Evolutionary conservation across 2,888 invertebrate species (phyloP).

Genomic region (Rutpela maculata): DNA sequence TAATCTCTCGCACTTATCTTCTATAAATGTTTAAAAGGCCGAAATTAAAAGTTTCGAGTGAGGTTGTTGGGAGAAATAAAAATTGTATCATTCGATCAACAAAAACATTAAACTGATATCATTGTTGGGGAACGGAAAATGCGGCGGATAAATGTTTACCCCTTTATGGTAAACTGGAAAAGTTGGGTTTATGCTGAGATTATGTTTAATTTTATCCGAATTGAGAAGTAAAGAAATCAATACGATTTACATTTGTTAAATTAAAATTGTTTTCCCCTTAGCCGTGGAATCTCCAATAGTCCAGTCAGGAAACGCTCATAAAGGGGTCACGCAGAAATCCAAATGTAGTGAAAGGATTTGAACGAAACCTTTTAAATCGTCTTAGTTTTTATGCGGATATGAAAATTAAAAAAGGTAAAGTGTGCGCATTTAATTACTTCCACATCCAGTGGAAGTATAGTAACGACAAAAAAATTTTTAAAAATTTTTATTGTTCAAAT

Average conservation of each 20-base stretch:
- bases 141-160: neutral
- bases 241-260: neutral
- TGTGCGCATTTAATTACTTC: too few species aligned
- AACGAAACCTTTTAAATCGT: too few species aligned
- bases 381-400: too few species aligned
- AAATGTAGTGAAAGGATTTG: too few species aligned
- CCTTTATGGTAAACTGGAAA: conserved; percentile 1
- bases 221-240: neutral
- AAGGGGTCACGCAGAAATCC: too few species aligned
- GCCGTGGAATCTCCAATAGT: neutral
- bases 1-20: conserved; percentile 28
- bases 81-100: neutral
- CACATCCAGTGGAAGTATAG: too few species aligned
- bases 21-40: conserved; percentile 32
- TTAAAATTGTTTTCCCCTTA: neutral
- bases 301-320: too few species aligned
- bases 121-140: neutral
- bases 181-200: neutral
- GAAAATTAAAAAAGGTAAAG: too few species aligned
- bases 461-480: too few species aligned
- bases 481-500: too few species aligned
- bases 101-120: neutral
- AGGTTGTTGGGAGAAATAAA: neutral
- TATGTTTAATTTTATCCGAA: neutral
- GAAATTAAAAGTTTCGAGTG: conserved; percentile 15